A percentile compares a stretch with the other conserved stretches of the same genome.
Evolutionary conservation across 2,113 vertebrate genomes (phyloP).

Genomic region (Etheostoma cragini): DNA sequence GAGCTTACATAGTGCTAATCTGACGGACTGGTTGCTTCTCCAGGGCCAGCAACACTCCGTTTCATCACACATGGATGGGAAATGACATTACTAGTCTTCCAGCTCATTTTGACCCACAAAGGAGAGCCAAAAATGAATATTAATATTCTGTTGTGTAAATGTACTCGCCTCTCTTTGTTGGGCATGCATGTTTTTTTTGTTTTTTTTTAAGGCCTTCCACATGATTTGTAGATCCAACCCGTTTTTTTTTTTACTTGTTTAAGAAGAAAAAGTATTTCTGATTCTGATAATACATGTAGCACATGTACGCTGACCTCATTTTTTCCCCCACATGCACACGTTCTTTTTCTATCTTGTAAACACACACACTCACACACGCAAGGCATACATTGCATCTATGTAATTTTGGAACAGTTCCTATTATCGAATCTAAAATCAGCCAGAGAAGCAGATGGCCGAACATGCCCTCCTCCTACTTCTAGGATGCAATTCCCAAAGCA

Average conservation of each 20-base stretch:
- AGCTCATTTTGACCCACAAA: slow-evolving; percentile 47
- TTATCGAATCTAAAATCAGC: slow-evolving; percentile 76
- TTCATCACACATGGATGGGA: slow-evolving; percentile 20
- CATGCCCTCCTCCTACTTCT: slow-evolving; percentile 59
- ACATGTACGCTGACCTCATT: not conserved
- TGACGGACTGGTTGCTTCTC: slow-evolving; percentile 31
- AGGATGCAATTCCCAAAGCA: slow-evolving; percentile 9
- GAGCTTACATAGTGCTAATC: slow-evolving; percentile 1
- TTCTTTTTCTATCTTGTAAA: not conserved
- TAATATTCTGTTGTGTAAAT: slow-evolving; percentile 9
- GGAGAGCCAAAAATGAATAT: slow-evolving; percentile 10
- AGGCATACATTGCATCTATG: slow-evolving; percentile 38
- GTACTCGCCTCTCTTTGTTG: not conserved
- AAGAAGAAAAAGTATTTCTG: no score
- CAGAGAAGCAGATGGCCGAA: slow-evolving; percentile 78
- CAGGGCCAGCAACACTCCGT: slow-evolving; percentile 53
- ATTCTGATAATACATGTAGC: not conserved
- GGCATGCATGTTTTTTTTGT: no score
- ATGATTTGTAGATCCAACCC: not conserved
- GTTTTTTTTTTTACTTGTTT: not conserved
- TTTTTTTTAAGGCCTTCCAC: not conserved
- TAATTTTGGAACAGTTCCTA: slow-evolving; percentile 56
- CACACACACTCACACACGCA: not conserved
- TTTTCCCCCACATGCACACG: not conserved
- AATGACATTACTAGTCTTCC: slow-evolving; percentile 35